phyloP scores from a whole-genome alignment of 2,888 invertebrate genomes.

The Nemurella pictetii region DNA sequence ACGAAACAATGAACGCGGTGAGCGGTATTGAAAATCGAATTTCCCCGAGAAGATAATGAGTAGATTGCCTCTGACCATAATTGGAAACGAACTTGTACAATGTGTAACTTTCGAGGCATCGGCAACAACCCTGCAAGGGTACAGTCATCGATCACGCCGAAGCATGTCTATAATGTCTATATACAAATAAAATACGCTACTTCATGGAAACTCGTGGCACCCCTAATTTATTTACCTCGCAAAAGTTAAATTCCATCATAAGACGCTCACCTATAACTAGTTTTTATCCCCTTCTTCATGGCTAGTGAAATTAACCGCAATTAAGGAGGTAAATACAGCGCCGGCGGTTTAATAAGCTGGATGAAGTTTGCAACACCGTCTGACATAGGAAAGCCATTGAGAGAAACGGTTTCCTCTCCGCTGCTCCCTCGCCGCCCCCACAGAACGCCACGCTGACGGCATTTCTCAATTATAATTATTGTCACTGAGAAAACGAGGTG shows the following conservation, averaged over 20 bases:
- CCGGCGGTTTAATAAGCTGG: slow-evolving; percentile 26
- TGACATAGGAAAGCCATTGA: slow-evolving; percentile 24
- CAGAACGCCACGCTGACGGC: slow-evolving; percentile 14
- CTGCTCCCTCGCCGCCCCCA: background rate
- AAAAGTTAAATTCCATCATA: background rate
- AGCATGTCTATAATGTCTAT: too few species aligned
- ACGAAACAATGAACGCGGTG: background rate
- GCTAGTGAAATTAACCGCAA: background rate
- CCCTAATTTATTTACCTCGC: background rate
- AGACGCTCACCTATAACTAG: background rate
- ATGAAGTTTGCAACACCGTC: slow-evolving; percentile 20
- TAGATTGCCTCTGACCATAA: background rate
- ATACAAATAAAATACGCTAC: too few species aligned
- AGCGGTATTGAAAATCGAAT: background rate
- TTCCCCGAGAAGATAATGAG: background rate
- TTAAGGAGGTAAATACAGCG: slow-evolving; percentile 24
- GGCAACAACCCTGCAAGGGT: background rate
- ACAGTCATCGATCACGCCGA: background rate
- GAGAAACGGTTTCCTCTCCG: slow-evolving; percentile 23
- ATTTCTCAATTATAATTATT: slow-evolving; percentile 20
- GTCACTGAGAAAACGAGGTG: slow-evolving; percentile 8
- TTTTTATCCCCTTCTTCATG: background rate
- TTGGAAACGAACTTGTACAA: background rate
- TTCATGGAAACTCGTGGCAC: too few species aligned
- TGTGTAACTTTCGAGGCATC: background rate